Percentiles rank a stretch among this genome's conserved stretches.
Evolutionary conservation across 2,113 vertebrate species (phyloP).

Genomic region (Holacanthus passer): DNA sequence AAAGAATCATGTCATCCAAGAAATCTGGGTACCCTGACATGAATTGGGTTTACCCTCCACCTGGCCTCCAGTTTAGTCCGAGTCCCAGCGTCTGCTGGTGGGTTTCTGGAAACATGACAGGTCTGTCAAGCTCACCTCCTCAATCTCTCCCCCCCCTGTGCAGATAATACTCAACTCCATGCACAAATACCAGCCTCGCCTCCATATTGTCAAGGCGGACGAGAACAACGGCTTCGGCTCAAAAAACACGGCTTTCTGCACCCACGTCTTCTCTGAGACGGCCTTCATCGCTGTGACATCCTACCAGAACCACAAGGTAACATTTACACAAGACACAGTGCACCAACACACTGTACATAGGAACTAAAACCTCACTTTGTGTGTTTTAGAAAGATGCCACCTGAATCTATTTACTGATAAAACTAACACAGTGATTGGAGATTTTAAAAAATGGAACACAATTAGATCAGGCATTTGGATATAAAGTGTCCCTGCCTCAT

Average conservation of each 20-base stretch:
- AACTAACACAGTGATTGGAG: background rate
- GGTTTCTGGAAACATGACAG: constrained; percentile 35
- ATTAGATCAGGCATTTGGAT: background rate
- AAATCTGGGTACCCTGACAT: constrained; percentile 16
- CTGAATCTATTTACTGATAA: background rate
- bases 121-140: constrained; percentile 51
- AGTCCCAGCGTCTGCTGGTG: constrained; percentile 30
- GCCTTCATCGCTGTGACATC: constrained; percentile 98
- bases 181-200: constrained; percentile 98
- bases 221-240: constrained; percentile 98
- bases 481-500: background rate
- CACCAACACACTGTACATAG: background rate
- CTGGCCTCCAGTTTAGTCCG: constrained; percentile 6
- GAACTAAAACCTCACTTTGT: background rate
- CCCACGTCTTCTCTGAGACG: constrained; percentile 95
- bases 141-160: constrained; percentile 38
- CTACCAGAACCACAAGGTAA: constrained; percentile 98
- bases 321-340: background rate
- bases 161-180: constrained; percentile 99
- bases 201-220: constrained; percentile 97
- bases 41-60: constrained; percentile 25
- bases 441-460: background rate
- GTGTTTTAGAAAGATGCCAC: too few relatives aligned
- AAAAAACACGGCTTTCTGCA: constrained; percentile 97
- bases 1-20: constrained; percentile 24